phyloP scores from a whole-genome alignment of 2,113 vertebrate genomes.

The Engystomops pustulosus region DNA sequence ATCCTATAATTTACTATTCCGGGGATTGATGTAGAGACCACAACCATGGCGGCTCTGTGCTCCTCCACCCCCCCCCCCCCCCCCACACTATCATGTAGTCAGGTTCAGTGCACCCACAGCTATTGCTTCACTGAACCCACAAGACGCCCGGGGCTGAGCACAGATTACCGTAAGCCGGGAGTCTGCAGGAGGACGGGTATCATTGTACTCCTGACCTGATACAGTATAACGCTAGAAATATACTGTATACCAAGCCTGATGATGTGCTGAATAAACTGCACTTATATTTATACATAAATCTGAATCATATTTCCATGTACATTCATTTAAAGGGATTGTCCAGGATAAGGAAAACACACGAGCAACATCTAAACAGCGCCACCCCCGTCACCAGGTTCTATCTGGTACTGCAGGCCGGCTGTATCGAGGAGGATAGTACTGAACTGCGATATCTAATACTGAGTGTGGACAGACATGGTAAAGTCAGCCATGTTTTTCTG shows the following conservation, averaged over 20 bases:
- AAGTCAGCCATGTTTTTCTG: no score
- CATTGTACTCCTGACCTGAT: background rate
- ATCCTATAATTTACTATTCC: background rate
- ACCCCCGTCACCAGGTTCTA: no score
- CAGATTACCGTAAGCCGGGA: background rate
- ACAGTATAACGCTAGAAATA: background rate
- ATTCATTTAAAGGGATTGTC: no score
- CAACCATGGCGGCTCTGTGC: background rate
- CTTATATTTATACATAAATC: no score
- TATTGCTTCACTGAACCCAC: constrained; percentile 9
- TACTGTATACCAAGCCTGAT: background rate
- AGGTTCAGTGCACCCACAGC: background rate
- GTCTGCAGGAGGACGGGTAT: background rate
- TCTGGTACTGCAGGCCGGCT: no score
- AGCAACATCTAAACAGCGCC: no score
- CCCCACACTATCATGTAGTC: background rate
- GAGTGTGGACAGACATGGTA: no score
- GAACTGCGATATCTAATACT: no score
- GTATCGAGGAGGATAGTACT: no score
- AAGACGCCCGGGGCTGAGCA: background rate
- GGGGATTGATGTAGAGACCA: background rate
- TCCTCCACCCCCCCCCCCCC: background rate
- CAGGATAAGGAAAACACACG: no score
- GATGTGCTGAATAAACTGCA: background rate
- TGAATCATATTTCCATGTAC: no score